Conservation (phyloP, 2,797 vertebrate species). For the Psittacula echo region DNA sequence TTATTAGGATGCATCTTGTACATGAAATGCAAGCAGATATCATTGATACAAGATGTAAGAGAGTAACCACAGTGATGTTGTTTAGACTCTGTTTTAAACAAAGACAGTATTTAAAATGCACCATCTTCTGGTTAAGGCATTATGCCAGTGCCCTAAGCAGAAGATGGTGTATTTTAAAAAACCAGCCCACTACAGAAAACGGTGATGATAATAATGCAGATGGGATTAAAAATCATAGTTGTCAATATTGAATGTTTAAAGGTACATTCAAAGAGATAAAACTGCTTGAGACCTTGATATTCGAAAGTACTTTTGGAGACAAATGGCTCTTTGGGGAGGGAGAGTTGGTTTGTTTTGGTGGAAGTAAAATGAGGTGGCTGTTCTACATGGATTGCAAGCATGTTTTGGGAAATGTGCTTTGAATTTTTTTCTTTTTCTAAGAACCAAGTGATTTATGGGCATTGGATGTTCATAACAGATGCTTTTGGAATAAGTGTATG, state of each 20-base stretch:
- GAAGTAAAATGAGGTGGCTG: background rate
- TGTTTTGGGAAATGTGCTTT: conserved; percentile 13
- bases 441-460: background rate
- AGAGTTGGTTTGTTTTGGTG: background rate
- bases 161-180: background rate
- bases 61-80: background rate
- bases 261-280: background rate
- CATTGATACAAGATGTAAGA: background rate
- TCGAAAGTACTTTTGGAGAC: background rate
- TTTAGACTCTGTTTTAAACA: background rate
- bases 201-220: background rate
- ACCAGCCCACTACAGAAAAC: background rate
- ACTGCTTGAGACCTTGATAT: background rate
- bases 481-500: background rate
- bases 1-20: background rate
- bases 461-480: background rate
- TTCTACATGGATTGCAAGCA: background rate
- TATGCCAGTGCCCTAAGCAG: background rate
- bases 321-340: background rate
- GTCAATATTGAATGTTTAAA: background rate
- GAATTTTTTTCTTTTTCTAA: conserved; percentile 29
- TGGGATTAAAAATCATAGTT: background rate
- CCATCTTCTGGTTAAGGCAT: background rate
- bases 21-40: background rate
- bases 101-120: background rate